These are phyloP conservation scores for Pantelozetes paolii DNA, from an alignment of 2,888 invertebrate species.

Conservation along the genomic window DNA sequence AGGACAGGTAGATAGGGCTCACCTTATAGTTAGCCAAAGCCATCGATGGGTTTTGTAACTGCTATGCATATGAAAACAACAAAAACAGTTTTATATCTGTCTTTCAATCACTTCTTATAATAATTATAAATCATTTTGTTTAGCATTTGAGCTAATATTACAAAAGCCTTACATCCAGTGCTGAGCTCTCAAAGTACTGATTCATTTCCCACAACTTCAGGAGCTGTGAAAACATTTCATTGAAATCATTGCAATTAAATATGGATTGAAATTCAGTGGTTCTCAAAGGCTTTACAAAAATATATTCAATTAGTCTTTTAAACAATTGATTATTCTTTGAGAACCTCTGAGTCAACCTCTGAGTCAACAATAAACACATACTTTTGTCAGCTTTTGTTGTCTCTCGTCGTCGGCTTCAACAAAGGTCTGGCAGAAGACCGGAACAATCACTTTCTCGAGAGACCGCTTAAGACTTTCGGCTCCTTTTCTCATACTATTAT, in stretches of 20 bases:
- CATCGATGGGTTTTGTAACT: conserved; percentile 54
- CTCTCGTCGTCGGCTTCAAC: conserved; percentile 81
- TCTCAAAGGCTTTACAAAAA: too few relatives aligned
- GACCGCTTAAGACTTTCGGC: conserved; percentile 86
- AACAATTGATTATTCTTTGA: conserved; percentile 12
- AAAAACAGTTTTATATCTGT: conserved; percentile 9
- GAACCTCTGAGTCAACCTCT: neutral
- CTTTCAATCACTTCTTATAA: conserved; percentile 16
- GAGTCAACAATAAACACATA: conserved; percentile 48
- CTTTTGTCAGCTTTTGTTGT: conserved; percentile 81
- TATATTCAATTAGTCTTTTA: neutral
- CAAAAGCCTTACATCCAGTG: conserved; percentile 52
- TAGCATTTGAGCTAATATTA: conserved; percentile 34
- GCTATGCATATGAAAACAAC: conserved; percentile 49
- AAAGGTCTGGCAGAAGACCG: conserved; percentile 94
- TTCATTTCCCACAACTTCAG: conserved; percentile 95
- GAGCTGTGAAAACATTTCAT: conserved; percentile 56
- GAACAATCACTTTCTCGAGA: conserved; percentile 90
- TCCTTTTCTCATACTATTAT: conserved; percentile 82
- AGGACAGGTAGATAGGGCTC: conserved; percentile 42
- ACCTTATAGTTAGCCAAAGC: conserved; percentile 53
- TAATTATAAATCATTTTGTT: conserved; percentile 16
- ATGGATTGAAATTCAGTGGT: neutral
- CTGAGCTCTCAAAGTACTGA: conserved; percentile 60
- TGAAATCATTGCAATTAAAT: conserved; percentile 26